These are phyloP conservation scores for Xylocampa areola DNA, from an alignment of 2,888 invertebrate genomes.

Conservation along the genomic window DNA sequence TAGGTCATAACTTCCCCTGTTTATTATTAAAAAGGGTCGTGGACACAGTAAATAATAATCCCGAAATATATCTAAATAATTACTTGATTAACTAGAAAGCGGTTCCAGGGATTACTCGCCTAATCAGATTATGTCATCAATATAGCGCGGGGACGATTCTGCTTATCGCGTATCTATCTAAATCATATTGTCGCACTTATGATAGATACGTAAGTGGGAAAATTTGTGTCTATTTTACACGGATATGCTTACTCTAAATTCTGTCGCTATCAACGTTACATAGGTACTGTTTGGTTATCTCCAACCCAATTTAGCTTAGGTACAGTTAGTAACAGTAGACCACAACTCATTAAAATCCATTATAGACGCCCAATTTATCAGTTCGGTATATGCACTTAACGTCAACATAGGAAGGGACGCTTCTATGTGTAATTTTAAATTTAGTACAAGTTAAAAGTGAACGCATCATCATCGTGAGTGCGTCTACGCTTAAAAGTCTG, in stretches of 20 bases:
- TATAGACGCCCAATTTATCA: conserved; percentile 57
- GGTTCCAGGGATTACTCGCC: neutral
- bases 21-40: neutral
- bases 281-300: conserved; percentile 16
- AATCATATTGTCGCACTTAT: no score
- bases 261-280: conserved; percentile 27
- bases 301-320: conserved; percentile 11
- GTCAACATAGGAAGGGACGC: conserved; percentile 31
- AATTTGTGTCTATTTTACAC: conserved; percentile 17
- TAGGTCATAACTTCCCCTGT: neutral
- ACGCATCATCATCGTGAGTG: conserved; percentile 61
- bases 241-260: conserved; percentile 22
- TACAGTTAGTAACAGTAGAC: conserved; percentile 1
- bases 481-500: conserved; percentile 51
- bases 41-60: no score
- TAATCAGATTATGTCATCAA: conserved; percentile 1
- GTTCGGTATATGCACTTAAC: conserved; percentile 62
- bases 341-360: conserved; percentile 61
- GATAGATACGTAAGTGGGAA: conserved; percentile 4
- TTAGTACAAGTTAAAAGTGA: conserved; percentile 69
- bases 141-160: neutral
- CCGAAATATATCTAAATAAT: neutral
- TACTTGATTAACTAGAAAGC: neutral
- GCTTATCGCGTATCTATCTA: neutral
- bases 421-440: conserved; percentile 14